Percentiles rank a stretch among this genome's conserved stretches.
phyloP scores from a whole-genome alignment of 2,888 invertebrate species.

The Phoronis australis region DNA sequence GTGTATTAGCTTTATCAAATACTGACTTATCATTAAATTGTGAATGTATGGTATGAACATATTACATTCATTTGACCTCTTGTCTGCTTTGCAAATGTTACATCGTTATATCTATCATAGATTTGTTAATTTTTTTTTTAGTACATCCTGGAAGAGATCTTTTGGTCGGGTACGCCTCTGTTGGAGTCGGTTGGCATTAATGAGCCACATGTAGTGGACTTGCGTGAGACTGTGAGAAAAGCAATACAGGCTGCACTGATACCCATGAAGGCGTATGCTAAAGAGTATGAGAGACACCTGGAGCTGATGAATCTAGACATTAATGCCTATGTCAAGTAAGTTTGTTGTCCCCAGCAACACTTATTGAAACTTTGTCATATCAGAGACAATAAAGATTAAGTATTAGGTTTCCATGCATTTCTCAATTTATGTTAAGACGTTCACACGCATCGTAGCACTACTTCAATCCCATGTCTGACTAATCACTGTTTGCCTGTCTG shows the following conservation, averaged over 20 bases:
- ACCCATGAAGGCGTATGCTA: constrained; percentile 70
- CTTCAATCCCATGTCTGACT: too few relatives aligned
- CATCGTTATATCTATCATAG: background rate
- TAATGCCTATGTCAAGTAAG: constrained; percentile 66
- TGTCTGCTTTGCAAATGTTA: background rate
- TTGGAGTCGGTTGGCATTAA: constrained; percentile 69
- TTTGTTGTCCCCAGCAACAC: too few relatives aligned
- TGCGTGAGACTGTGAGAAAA: constrained; percentile 60
- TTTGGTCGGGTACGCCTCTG: constrained; percentile 68
- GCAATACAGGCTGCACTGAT: constrained; percentile 66
- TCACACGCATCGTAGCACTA: background rate
- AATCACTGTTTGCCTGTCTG: constrained; percentile 16
- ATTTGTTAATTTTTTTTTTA: constrained; percentile 48
- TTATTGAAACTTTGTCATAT: background rate
- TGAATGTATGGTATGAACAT: too few relatives aligned
- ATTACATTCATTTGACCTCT: too few relatives aligned
- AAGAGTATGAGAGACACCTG: constrained; percentile 62
- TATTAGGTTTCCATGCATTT: background rate
- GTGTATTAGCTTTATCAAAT: too few relatives aligned
- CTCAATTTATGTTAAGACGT: background rate
- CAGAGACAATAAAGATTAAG: background rate
- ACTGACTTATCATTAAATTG: too few relatives aligned
- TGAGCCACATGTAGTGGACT: constrained; percentile 60
- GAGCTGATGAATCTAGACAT: constrained; percentile 63
- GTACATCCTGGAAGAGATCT: constrained; percentile 65